Conservation (phyloP, 2,888 invertebrate species). For the Graphium colonna region DNA sequence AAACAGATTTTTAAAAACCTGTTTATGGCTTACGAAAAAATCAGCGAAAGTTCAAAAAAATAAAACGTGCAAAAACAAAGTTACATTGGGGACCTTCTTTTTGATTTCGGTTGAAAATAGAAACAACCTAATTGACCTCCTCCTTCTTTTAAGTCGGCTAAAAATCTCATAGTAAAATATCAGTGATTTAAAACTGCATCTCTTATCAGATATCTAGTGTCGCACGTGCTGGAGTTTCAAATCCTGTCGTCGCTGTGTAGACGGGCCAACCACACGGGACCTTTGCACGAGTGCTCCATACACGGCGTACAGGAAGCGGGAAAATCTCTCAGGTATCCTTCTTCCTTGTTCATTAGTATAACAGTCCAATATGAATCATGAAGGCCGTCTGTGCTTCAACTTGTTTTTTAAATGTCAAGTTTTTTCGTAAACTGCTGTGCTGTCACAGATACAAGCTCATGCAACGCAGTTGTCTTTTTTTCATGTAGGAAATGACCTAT, state of each 20-base stretch:
- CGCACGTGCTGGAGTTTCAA: conserved; percentile 88
- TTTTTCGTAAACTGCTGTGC: not conserved
- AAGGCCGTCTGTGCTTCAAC: conserved; percentile 1
- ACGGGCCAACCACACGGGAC: conserved; percentile 82
- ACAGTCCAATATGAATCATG: not conserved
- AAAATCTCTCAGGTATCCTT: conserved; percentile 74
- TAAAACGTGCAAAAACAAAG: too few relatives aligned
- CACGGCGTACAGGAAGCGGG: conserved; percentile 84
- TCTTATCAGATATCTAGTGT: conserved; percentile 78
- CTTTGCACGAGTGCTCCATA: conserved; percentile 86
- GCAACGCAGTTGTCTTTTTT: not conserved
- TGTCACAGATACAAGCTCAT: not conserved
- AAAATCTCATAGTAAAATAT: too few relatives aligned
- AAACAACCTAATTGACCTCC: too few relatives aligned
- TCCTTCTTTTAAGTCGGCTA: too few relatives aligned
- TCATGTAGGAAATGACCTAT: not conserved
- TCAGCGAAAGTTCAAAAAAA: too few relatives aligned
- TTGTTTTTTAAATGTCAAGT: conserved; percentile 7
- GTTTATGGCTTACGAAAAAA: too few relatives aligned
- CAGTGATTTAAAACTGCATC: conserved; percentile 7
- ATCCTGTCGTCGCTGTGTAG: conserved; percentile 86
- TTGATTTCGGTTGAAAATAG: too few relatives aligned
- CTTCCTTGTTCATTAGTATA: conserved; percentile 19
- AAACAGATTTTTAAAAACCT: too few relatives aligned
- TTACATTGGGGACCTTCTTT: too few relatives aligned